Conservation (phyloP, 92 coral and sea anemone genomes). For the Phenganax stokvisi region DNA sequence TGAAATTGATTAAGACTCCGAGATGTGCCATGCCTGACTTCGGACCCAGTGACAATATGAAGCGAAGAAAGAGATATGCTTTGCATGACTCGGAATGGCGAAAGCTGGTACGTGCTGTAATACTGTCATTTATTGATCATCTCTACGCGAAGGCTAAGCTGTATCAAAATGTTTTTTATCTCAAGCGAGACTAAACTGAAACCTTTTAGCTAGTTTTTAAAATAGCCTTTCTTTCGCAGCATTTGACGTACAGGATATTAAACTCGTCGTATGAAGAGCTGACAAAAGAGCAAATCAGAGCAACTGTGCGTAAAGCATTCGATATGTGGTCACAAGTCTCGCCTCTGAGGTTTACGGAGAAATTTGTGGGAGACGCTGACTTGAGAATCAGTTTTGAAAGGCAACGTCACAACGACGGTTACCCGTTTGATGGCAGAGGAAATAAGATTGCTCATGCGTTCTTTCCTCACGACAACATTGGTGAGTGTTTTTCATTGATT, state of each 20-base stretch:
- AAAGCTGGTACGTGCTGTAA: conserved; percentile 51
- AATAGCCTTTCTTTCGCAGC: conserved; percentile 13
- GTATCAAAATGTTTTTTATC: not conserved
- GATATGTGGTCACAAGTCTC: conserved; percentile 55
- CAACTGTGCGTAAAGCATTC: conserved; percentile 53
- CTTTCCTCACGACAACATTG: conserved; percentile 42
- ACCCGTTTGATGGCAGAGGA: conserved; percentile 48
- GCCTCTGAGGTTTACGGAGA: conserved; percentile 51
- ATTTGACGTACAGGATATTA: conserved; percentile 36
- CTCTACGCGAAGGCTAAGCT: not conserved
- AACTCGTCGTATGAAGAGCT: conserved; percentile 55
- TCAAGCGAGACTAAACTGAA: not conserved
- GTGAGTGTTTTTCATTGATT: not conserved
- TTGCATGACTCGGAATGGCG: conserved; percentile 70
- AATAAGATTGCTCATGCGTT: conserved; percentile 50
- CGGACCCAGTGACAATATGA: conserved; percentile 70
- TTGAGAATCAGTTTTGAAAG: conserved; percentile 51
- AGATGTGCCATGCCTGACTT: conserved; percentile 80
- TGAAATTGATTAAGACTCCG: conserved; percentile 52
- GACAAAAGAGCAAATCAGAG: conserved; percentile 42
- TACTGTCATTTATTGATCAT: not conserved
- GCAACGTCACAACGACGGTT: conserved; percentile 41
- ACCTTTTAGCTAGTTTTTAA: not conserved
- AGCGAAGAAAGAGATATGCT: conserved; percentile 68
- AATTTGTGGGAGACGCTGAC: conserved; percentile 44